These are phyloP conservation scores for Gastracanthus pulcherrimus DNA, from an alignment of 2,888 invertebrate genomes.

Conservation along the genomic window DNA sequence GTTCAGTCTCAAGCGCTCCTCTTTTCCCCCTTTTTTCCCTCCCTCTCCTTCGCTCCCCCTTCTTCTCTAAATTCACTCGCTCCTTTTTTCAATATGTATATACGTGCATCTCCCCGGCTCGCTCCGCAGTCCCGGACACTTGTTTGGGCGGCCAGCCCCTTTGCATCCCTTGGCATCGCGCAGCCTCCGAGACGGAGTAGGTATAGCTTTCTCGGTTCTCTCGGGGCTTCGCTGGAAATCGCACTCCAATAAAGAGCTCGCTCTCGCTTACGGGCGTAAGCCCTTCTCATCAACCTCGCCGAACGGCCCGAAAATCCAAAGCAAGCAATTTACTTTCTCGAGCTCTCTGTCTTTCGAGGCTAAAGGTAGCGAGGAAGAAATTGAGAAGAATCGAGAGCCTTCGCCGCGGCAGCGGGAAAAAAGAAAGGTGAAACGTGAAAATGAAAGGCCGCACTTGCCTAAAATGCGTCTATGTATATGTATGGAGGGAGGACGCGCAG, in stretches of 20 bases:
- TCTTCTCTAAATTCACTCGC: background rate
- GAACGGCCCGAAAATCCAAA: conserved; percentile 9
- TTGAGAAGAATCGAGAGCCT: too few relatives aligned
- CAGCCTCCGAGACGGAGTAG: too few relatives aligned
- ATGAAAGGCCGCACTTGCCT: background rate
- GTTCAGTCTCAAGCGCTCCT: conserved; percentile 64
- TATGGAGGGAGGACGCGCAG: background rate
- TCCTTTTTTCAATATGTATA: background rate
- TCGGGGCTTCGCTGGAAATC: too few relatives aligned
- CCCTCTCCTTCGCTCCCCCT: background rate
- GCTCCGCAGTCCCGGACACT: too few relatives aligned
- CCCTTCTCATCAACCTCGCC: background rate
- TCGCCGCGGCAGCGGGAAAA: background rate
- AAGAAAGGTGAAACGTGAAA: background rate
- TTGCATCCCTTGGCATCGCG: too few relatives aligned
- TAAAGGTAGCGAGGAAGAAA: background rate
- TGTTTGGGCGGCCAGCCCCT: too few relatives aligned
- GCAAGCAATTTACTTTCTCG: conserved; percentile 17
- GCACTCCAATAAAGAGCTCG: too few relatives aligned
- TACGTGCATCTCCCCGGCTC: background rate
- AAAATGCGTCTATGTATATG: background rate
- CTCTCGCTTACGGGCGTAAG: background rate
- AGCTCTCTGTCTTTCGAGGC: background rate
- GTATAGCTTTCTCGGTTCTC: too few relatives aligned
- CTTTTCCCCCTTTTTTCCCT: background rate